These are phyloP conservation scores for Gymnarchus niloticus DNA, from an alignment of 2,113 vertebrate species.

Conservation along the genomic window DNA sequence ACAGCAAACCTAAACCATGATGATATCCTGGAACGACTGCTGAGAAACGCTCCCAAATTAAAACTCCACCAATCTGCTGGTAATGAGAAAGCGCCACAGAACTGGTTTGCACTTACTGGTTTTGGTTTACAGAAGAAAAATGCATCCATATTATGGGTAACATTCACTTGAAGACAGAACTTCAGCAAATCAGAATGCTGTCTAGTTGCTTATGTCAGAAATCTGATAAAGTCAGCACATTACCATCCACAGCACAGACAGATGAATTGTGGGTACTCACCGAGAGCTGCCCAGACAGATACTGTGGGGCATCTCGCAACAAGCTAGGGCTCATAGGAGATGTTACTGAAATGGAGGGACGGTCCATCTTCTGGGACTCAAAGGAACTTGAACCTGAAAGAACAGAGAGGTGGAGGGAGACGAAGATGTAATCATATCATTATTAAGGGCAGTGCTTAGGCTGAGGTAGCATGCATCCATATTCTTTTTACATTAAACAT, in stretches of 20 bases:
- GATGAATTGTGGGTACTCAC: conserved; percentile 67
- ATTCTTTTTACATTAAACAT: no score
- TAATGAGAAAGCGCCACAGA: no score
- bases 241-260: background rate
- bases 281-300: conserved; percentile 84
- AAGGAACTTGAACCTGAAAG: conserved; percentile 86
- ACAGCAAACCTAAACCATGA: no score
- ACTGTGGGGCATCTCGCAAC: conserved; percentile 80
- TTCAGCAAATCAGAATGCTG: no score
- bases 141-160: background rate
- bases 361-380: conserved; percentile 89
- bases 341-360: conserved; percentile 88
- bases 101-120: no score
- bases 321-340: conserved; percentile 87
- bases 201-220: no score
- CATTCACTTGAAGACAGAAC: background rate
- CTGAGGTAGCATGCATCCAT: no score
- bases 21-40: background rate
- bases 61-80: background rate
- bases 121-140: background rate
- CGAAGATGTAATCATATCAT: background rate
- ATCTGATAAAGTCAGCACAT: background rate
- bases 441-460: no score
- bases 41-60: background rate
- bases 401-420: background rate